Base-by-base conservation (phyloP, 2,888 invertebrate species). In the Oasisia sp. region DNA sequence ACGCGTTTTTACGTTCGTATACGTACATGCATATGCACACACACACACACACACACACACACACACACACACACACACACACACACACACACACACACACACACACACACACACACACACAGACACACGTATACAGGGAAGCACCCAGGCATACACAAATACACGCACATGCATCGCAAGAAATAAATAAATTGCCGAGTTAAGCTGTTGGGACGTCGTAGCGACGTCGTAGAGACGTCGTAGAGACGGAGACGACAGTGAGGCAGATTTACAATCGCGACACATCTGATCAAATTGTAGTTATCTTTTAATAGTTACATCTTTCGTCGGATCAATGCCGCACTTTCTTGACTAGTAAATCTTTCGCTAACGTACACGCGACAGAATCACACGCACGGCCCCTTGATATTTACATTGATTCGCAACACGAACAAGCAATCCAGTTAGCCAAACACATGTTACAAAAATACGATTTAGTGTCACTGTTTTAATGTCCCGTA, bases 21-120 rank as follows among this genome's bases (percentile, higher is more conserved):
- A 45, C 1, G 45, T 11, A 45, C 1, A 45, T 11, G 11, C 0
- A 1, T 11, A 45, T 0, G 11, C 45, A 32, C 45, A 38, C 0
- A 32, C 92, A 91, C 89, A 74, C 58, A 89, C 89, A 89, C 91
- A 92, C 89, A 92, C 92, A 92, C 89, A 91, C 32, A 19, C 32
- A 45, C 89, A 92, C 32, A 92, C 32, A 74, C 14, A 89, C 58
- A n/a, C 32, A 91, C 58, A 56, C 19, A 32, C 58, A 92, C 4
- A 92, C 12, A 91, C 38, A 92, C 19, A 91, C 32, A 92, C 27
- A 58, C 8, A 92, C n/a, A 91, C 32, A 91, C 56, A 45, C 91
- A 91, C 32, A 92, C 92, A 92, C 89, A 92, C 32, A 91, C 38
- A 91, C 50, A 91, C 92, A 92, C 32, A 38, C 45, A 44, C 19